Evolutionary conservation across 2,888 invertebrate species (phyloP).

Genomic region (Drosophila differens): DNA sequence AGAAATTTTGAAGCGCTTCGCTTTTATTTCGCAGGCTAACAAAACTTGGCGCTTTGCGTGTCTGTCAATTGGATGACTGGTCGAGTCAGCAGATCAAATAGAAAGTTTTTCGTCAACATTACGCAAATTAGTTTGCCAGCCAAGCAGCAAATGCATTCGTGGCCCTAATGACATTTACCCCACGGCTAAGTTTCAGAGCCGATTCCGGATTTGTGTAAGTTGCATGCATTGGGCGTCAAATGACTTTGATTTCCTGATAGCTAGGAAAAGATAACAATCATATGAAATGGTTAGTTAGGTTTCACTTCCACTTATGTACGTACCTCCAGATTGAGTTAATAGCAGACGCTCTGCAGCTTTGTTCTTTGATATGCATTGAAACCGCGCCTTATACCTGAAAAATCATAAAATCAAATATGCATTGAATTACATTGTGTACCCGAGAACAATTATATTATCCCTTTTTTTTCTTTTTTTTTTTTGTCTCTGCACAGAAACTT

Average conservation of each 20-base stretch:
- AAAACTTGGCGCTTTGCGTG: conserved; percentile 32
- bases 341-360: background rate
- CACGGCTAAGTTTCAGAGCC: conserved; percentile 35
- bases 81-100: conserved; percentile 49
- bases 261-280: background rate
- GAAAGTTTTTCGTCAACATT: conserved; percentile 74
- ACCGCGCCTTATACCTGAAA: conserved; percentile 41
- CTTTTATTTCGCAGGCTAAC: conserved; percentile 38
- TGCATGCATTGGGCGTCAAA: background rate
- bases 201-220: conserved; percentile 6
- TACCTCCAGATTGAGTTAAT: background rate
- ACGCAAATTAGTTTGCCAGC: conserved; percentile 80
- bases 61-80: conserved; percentile 49
- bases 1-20: conserved; percentile 58
- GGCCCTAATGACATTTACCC: conserved; percentile 66
- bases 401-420: conserved; percentile 80
- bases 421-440: conserved; percentile 72
- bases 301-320: background rate
- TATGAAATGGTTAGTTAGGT: background rate
- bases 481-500: conserved; percentile 44
- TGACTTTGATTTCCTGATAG: background rate
- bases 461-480: conserved; percentile 44
- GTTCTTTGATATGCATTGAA: conserved; percentile 52
- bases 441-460: conserved; percentile 77
- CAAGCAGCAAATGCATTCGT: conserved; percentile 64